These are phyloP conservation scores for Tipula vernalis DNA, from an alignment of 2,888 invertebrate genomes.

Conservation along the genomic window DNA sequence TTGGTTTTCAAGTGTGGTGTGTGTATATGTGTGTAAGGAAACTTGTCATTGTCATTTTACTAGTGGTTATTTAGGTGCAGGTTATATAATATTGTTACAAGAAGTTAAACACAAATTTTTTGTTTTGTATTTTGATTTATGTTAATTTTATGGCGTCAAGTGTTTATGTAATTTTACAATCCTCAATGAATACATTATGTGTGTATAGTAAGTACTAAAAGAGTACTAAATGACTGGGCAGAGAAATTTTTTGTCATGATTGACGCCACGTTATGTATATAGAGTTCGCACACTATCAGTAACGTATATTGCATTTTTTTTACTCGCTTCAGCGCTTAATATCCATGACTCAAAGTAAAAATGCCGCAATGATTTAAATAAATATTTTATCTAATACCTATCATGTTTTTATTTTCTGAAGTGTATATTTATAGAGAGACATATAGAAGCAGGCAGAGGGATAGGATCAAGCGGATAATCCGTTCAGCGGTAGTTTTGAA, in stretches of 20 bases:
- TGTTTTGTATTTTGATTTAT: neutral
- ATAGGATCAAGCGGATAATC: conserved; percentile 6
- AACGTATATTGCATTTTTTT: neutral
- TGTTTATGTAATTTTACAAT: neutral
- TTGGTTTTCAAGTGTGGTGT: neutral
- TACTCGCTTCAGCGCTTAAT: neutral
- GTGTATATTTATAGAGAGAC: neutral
- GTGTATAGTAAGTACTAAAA: neutral
- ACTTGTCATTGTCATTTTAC: neutral
- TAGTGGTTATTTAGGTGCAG: neutral
- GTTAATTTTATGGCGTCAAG: neutral
- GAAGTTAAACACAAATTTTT: neutral
- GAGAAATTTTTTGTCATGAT: neutral
- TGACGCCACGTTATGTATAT: neutral
- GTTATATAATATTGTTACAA: neutral
- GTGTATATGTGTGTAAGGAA: neutral
- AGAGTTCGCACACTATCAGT: neutral
- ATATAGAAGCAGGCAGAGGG: neutral
- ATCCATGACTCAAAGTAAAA: neutral
- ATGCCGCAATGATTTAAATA: neutral
- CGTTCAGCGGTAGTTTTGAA: neutral
- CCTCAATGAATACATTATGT: neutral
- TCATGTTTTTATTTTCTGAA: neutral
- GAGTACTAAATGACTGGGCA: neutral
- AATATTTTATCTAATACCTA: neutral